These are phyloP conservation scores for Pantala flavescens DNA, from an alignment of 1,140 invertebrate genomes.

Conservation along the genomic window DNA sequence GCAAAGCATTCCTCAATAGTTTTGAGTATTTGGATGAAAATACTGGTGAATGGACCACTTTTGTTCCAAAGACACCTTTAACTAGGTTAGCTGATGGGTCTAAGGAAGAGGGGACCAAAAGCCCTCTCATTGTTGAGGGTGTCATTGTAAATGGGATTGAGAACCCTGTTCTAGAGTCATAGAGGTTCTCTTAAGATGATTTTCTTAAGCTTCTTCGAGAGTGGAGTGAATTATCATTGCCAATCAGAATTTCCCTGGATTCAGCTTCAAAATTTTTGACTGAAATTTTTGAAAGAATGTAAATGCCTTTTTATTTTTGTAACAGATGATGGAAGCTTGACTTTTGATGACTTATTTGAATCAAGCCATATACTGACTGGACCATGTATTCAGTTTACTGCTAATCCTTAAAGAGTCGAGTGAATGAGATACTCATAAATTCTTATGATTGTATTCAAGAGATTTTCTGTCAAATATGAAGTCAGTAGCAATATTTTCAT, in stretches of 20 bases:
- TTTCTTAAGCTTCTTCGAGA: background rate
- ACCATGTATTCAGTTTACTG: background rate
- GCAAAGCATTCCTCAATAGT: conserved; percentile 68
- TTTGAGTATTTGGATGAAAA: conserved; percentile 64
- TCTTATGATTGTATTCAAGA: no score
- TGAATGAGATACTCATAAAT: no score
- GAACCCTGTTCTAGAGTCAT: background rate
- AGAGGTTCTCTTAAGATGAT: background rate
- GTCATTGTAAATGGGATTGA: background rate
- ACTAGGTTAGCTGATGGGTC: background rate
- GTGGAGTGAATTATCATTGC: background rate
- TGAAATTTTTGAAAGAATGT: background rate
- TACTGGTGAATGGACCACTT: conserved; percentile 62
- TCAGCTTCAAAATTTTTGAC: background rate
- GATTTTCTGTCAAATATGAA: no score
- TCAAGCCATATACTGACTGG: background rate
- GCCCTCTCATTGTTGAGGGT: background rate
- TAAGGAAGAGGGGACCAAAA: background rate
- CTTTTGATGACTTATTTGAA: background rate
- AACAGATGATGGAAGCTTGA: background rate
- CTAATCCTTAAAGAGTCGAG: background rate
- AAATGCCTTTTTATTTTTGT: conserved; percentile 9
- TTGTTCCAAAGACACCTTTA: conserved; percentile 31
- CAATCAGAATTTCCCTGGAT: background rate
- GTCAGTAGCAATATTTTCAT: no score